Conservation (phyloP, 2,113 vertebrate species). For the Silurus asotus region DNA sequence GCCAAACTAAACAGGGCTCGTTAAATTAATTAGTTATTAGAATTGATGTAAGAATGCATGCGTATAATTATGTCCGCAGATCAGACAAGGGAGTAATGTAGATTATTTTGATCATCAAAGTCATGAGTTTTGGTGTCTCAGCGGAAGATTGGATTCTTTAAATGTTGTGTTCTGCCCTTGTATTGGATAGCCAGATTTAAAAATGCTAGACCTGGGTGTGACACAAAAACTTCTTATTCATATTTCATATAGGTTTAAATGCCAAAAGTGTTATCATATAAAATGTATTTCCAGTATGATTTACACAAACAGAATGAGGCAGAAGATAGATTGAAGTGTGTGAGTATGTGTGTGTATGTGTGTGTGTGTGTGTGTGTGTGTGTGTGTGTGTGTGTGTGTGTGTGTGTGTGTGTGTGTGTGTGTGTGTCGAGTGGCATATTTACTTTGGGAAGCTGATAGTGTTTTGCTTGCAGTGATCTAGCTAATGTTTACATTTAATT, state of each 20-base stretch:
- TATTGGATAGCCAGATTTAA: neutral
- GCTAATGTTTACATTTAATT: slow-evolving; percentile 40
- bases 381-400: slow-evolving; percentile 21
- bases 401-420: slow-evolving; percentile 5
- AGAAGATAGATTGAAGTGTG: neutral
- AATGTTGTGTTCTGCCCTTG: neutral
- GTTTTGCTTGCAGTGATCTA: slow-evolving; percentile 20
- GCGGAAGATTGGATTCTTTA: neutral
- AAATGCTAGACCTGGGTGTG: neutral
- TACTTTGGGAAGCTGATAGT: slow-evolving; percentile 45
- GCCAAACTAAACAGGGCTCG: neutral
- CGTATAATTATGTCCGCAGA: neutral
- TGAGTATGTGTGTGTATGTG: slow-evolving; percentile 23
- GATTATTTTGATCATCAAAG: neutral
- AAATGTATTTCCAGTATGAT: neutral
- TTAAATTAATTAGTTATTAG: neutral
- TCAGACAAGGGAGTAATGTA: neutral
- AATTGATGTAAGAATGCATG: neutral
- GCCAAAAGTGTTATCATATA: neutral
- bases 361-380: neutral
- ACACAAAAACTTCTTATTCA: neutral
- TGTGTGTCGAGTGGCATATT: slow-evolving; percentile 43
- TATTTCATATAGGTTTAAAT: neutral
- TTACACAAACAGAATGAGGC: neutral
- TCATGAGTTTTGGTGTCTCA: neutral